These are phyloP conservation scores for Macroglossus sobrinus DNA, from an alignment of 2,113 vertebrate genomes.

Conservation along the genomic window DNA sequence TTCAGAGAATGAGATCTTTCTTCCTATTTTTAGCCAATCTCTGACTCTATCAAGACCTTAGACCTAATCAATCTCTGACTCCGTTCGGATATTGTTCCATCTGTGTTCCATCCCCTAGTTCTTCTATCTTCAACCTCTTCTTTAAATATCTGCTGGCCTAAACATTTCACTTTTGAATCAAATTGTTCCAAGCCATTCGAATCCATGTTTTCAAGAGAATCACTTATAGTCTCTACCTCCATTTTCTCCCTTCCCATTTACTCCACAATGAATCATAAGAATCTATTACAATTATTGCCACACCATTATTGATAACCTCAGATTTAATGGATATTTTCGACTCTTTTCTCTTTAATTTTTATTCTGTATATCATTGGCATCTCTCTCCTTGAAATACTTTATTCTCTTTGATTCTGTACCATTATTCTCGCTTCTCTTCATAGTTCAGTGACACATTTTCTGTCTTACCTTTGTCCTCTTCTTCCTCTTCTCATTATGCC, in stretches of 20 bases:
- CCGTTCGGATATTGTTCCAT: background rate
- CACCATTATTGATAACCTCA: background rate
- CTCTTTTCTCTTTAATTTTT: background rate
- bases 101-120: rapidly evolving
- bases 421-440: background rate
- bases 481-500: background rate
- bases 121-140: background rate
- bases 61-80: background rate
- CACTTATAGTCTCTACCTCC: background rate
- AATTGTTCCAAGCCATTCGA: background rate
- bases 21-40: background rate
- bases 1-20: background rate
- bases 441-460: background rate
- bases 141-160: background rate
- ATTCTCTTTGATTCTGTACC: background rate
- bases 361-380: background rate
- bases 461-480: background rate
- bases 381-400: background rate
- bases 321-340: background rate
- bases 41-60: background rate
- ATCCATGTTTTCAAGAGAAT: background rate
- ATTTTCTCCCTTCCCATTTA: background rate
- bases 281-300: background rate
- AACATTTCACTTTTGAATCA: background rate
- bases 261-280: background rate